Conservation (phyloP, 2,888 invertebrate species). For the Tetrapedia diversipes region DNA sequence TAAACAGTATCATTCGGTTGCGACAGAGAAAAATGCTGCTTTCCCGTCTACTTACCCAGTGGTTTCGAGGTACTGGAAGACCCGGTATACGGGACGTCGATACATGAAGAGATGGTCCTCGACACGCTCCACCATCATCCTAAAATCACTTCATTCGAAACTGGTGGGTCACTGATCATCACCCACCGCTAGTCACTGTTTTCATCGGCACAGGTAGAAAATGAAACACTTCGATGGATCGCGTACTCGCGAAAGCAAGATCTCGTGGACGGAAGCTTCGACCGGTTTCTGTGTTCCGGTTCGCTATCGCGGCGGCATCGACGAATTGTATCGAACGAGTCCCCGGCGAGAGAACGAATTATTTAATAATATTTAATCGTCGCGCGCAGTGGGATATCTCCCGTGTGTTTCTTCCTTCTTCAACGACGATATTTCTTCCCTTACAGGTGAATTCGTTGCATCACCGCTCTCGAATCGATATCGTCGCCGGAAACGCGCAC, state of each 20-base stretch:
- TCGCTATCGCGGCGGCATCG: background rate
- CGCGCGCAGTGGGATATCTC: no score
- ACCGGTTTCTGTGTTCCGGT: background rate
- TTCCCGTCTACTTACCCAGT: constrained; percentile 85
- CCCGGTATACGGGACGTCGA: constrained; percentile 91
- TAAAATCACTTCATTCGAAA: constrained; percentile 80
- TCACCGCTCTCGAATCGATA: constrained; percentile 59
- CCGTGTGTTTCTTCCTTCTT: constrained; percentile 27
- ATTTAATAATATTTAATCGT: no score
- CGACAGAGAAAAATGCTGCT: background rate
- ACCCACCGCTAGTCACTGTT: constrained; percentile 62
- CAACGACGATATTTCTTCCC: constrained; percentile 32
- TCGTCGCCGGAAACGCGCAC: constrained; percentile 38
- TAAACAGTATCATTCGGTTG: background rate
- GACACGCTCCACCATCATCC: constrained; percentile 89
- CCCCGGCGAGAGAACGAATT: background rate
- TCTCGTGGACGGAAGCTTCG: background rate
- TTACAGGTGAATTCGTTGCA: constrained; percentile 35
- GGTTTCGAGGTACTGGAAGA: constrained; percentile 92
- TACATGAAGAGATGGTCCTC: constrained; percentile 90
- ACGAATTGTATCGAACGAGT: background rate
- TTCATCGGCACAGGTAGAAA: constrained; percentile 19
- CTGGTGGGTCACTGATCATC: constrained; percentile 71
- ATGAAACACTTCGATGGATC: background rate
- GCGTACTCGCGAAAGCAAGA: background rate